Percentiles rank a stretch among this genome's conserved stretches.
phyloP scores from a whole-genome alignment of 2,113 vertebrate species.

The Dipodomys spectabilis region DNA sequence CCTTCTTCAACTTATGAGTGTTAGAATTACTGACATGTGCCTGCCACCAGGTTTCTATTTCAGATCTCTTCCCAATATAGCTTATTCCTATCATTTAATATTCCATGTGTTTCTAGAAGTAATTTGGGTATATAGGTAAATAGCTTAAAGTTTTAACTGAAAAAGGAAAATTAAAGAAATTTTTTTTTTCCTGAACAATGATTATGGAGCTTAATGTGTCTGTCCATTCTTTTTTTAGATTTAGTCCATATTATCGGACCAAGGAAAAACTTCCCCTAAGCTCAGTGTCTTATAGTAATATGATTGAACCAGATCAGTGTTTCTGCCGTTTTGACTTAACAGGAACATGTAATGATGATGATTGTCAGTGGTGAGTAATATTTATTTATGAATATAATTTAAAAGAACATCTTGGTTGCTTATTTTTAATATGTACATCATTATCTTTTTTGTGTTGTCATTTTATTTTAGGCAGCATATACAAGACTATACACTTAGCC shows the following conservation, averaged over 20 bases:
- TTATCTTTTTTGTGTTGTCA: conserved; percentile 65
- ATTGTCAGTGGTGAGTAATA: conserved; percentile 93
- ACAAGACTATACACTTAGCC: conserved; percentile 93
- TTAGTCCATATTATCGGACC: conserved; percentile 97
- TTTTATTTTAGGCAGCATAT: conserved; percentile 94
- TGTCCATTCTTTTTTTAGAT: conserved; percentile 85
- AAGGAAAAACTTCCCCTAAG: conserved; percentile 97
- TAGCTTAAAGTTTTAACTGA: conserved; percentile 35
- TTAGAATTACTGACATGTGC: not conserved
- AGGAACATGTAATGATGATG: conserved; percentile 97
- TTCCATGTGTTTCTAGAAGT: conserved; percentile 5
- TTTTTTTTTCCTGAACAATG: not conserved
- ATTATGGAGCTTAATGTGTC: not conserved
- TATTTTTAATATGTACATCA: conserved; percentile 19
- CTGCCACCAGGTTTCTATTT: not conserved
- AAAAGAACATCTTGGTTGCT: not conserved
- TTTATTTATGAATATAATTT: not conserved
- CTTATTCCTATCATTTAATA: conserved; percentile 30
- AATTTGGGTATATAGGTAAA: conserved; percentile 10
- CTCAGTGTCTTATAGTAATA: conserved; percentile 93
- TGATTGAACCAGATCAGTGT: conserved; percentile 92
- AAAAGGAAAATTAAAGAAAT: conserved; percentile 29
- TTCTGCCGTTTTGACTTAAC: conserved; percentile 98
- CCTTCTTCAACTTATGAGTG: not conserved
- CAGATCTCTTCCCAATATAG: not conserved